Conservation (phyloP, 1,140 invertebrate genomes). For the Camponotus pennsylvanicus region DNA sequence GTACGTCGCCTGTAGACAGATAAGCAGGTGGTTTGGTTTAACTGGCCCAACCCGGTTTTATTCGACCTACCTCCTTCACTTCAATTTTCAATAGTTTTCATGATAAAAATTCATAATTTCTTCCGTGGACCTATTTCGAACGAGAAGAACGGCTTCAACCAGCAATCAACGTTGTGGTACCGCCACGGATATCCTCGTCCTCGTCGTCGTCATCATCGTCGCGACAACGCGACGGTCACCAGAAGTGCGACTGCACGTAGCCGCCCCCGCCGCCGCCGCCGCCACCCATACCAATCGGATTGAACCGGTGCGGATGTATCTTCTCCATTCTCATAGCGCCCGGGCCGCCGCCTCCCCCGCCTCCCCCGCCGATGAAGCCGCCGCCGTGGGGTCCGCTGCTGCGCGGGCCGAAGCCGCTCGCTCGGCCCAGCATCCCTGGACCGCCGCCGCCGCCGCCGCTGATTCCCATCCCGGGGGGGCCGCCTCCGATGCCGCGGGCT, state of each 20-base stretch:
- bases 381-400: constrained; percentile 73
- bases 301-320: constrained; percentile 85
- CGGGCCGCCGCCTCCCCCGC: constrained; percentile 82
- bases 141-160: constrained; percentile 42
- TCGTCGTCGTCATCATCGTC: constrained; percentile 17
- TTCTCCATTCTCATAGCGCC: constrained; percentile 86
- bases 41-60: constrained; percentile 14
- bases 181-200: constrained; percentile 22
- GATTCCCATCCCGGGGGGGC: constrained; percentile 52
- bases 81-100: neutral
- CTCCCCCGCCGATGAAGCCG: constrained; percentile 78
- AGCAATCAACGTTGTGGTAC: constrained; percentile 10
- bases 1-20: neutral
- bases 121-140: neutral
- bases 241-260: constrained; percentile 85
- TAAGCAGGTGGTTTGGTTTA: neutral
- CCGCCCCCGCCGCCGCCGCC: constrained; percentile 79
- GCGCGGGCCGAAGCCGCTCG: constrained; percentile 71
- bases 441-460: constrained; percentile 73
- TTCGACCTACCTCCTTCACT: neutral
- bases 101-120: constrained; percentile 48
- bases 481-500: constrained; percentile 13
- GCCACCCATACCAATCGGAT: constrained; percentile 85
- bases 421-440: constrained; percentile 78
- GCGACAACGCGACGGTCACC: constrained; percentile 79